Conservation (phyloP, 2,888 invertebrate genomes). For the Anthrax anthrax region DNA sequence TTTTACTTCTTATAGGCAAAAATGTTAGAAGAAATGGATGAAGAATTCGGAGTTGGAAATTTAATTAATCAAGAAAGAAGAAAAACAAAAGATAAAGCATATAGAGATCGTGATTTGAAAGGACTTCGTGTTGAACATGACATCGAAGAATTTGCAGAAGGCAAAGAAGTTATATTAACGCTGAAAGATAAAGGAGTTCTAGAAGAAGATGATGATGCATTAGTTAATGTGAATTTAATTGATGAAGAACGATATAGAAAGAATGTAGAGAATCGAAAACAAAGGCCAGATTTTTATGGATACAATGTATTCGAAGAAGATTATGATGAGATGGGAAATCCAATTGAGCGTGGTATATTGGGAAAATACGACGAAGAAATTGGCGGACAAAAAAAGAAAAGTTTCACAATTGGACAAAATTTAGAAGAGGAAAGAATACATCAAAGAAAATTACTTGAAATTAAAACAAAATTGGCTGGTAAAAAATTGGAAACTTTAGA, state of each 20-base stretch:
- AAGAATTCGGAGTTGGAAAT: constrained; percentile 78
- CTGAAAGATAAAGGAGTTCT: constrained; percentile 85
- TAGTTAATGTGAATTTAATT: constrained; percentile 81
- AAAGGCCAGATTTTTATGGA: constrained; percentile 69
- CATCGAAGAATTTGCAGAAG: constrained; percentile 54
- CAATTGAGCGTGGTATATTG: constrained; percentile 52
- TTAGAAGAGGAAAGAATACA: constrained; percentile 41
- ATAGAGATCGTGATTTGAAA: constrained; percentile 54
- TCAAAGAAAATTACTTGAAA: constrained; percentile 32
- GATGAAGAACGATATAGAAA: constrained; percentile 74
- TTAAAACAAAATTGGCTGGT: constrained; percentile 44
- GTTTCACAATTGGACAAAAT: constrained; percentile 65
- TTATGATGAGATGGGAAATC: constrained; percentile 51
- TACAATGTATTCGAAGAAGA: constrained; percentile 70
- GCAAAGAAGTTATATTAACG: constrained; percentile 75
- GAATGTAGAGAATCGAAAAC: constrained; percentile 71
- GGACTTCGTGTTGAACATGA: constrained; percentile 83
- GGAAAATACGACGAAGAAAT: constrained; percentile 93
- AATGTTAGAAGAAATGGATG: constrained; percentile 87
- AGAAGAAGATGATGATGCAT: constrained; percentile 73
- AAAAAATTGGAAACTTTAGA: constrained; percentile 62
- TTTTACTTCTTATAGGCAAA: constrained; percentile 56
- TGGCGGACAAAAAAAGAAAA: constrained; percentile 49
- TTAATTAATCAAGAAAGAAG: constrained; percentile 66
- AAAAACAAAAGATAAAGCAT: constrained; percentile 43